Evolutionary conservation across 2,113 vertebrate species (phyloP).

Genomic region (Atrichornis clamosus): DNA sequence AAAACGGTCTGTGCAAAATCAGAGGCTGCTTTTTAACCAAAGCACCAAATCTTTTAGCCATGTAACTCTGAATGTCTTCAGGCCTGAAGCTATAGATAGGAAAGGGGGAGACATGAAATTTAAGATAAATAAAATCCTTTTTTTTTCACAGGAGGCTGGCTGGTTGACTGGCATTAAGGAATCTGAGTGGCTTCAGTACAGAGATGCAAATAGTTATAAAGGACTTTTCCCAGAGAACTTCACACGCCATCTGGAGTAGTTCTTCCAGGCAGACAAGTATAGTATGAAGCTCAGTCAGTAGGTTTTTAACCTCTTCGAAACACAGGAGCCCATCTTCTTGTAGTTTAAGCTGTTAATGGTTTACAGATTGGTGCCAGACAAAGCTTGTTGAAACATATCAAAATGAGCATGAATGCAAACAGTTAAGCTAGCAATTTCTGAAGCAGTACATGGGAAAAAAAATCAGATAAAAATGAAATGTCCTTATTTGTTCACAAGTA

Average conservation of each 20-base stretch:
- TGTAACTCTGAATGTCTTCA: background rate
- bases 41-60: background rate
- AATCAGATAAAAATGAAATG: constrained; percentile 28
- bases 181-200: constrained; percentile 85
- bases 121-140: too few relatives aligned
- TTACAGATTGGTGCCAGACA: constrained; percentile 64
- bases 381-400: constrained; percentile 51
- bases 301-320: constrained; percentile 64
- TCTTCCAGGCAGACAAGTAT: background rate
- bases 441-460: constrained; percentile 44
- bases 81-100: background rate
- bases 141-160: constrained; percentile 88
- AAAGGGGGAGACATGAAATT: background rate
- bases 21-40: background rate
- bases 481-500: constrained; percentile 72
- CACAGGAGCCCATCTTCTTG: constrained; percentile 61
- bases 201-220: constrained; percentile 74
- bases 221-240: constrained; percentile 98
- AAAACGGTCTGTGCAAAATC: background rate
- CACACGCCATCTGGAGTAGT: constrained; percentile 82
- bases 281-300: constrained; percentile 28
- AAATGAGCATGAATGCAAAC: constrained; percentile 71
- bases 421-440: constrained; percentile 65
- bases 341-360: constrained; percentile 49
- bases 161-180: constrained; percentile 93